Percentiles rank a stretch among this genome's conserved stretches.
Conservation (phyloP, 1,140 invertebrate genomes). For the Thaumatotibia leucotreta region DNA sequence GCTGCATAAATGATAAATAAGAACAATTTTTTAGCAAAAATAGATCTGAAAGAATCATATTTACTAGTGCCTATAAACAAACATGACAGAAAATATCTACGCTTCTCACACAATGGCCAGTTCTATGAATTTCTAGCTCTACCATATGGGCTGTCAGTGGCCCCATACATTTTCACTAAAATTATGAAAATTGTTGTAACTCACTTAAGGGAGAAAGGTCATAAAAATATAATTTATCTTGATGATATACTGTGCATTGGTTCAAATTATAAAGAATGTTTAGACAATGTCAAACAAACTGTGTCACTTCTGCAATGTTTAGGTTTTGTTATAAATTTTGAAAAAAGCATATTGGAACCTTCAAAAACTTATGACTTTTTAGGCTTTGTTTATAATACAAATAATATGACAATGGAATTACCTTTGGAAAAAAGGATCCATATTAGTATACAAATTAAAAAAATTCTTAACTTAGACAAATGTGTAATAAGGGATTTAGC, state of each 20-base stretch:
- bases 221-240: not conserved
- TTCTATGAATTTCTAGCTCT: too few relatives aligned
- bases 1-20: too few relatives aligned
- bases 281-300: not conserved
- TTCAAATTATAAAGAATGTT: not conserved
- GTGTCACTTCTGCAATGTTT: not conserved
- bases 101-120: not conserved
- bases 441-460: not conserved
- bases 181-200: not conserved
- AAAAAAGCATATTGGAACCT: slow-evolving; percentile 9
- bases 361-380: not conserved
- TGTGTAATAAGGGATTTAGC: slow-evolving; percentile 17
- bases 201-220: not conserved
- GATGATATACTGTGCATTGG: slow-evolving; percentile 13
- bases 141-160: too few relatives aligned
- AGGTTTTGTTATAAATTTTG: too few relatives aligned
- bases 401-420: not conserved
- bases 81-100: not conserved
- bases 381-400: not conserved
- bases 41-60: slow-evolving; percentile 13
- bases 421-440: not conserved
- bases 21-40: not conserved
- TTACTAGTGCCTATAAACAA: not conserved
- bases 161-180: not conserved
- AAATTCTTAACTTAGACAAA: not conserved